Evolutionary conservation across 2,113 vertebrate genomes (phyloP).

Genomic region (Leptodactylus fuscus): DNA sequence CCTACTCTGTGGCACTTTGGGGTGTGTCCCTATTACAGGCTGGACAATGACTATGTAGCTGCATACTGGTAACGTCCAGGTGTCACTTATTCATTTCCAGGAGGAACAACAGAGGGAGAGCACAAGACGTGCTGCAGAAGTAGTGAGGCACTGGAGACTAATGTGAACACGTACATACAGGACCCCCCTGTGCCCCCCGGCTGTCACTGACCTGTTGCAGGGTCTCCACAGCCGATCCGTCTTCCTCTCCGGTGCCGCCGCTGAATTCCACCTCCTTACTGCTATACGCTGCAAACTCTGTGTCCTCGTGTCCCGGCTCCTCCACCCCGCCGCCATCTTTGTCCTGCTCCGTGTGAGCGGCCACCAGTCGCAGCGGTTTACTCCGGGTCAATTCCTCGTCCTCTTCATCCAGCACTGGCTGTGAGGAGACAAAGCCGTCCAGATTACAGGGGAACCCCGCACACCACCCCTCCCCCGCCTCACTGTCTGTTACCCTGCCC

Average conservation of each 20-base stretch:
- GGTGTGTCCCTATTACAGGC: background rate
- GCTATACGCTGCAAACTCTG: conserved; percentile 79
- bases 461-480: background rate
- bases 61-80: no score
- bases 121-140: no score
- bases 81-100: no score
- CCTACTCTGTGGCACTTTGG: no score
- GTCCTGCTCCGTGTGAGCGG: conserved; percentile 79
- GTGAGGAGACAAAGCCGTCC: conserved; percentile 12
- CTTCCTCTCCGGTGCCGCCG: conserved; percentile 86
- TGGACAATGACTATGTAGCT: no score
- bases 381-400: conserved; percentile 73
- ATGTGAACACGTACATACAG: no score
- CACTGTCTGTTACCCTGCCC: no score
- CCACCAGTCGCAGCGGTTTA: conserved; percentile 73
- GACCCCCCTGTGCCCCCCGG: no score
- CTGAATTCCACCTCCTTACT: conserved; percentile 78
- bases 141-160: no score
- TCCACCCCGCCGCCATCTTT: conserved; percentile 73
- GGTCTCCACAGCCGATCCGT: conserved; percentile 93
- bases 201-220: conserved; percentile 87
- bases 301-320: conserved; percentile 78
- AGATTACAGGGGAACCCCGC: background rate
- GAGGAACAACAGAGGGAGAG: background rate
- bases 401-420: conserved; percentile 86